Base-by-base conservation (phyloP, 2,888 invertebrate genomes). In the Campopleginae sp. region DNA sequence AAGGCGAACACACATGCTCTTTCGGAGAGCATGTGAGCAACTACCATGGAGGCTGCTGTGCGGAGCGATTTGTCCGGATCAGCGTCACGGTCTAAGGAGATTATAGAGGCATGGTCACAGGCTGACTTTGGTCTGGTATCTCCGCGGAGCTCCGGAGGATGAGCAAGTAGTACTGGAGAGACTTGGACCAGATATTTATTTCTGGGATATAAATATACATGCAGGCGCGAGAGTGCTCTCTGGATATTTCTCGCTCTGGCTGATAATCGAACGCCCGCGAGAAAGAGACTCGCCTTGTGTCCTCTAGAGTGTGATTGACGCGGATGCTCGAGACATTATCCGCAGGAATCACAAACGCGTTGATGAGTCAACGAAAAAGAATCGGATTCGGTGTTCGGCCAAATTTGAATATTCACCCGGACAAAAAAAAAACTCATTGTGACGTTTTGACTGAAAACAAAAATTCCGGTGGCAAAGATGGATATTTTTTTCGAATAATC, bases 11-110 rank as follows among this genome's bases (percentile, higher is more conserved):
- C 44, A 44, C 23, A 68, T 31, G 33, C 70, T 12, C 61, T 63
- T 80, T 72, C 27, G n/a, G 79, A 80, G 71, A 80, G 71, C 51
- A 38, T 3, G 7, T 5, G 0, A 80, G 63, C n/a, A 58, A 68
- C 54, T 68, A 54, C 66, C 17, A 38, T 54, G 10, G 54, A 31
- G 33, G 80, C 54, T 51, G 61, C 14, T 58, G 77, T 46, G 90
- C 90, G 91, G 91, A 87, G 91, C 94, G 94, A 95, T 95, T 95
- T 94, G 94, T 95, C 94, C 95, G 95, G 94, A 95, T 95, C 95
- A 95, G 94, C 94, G 95, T 95, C 95, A 95, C 92, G 93, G 92
- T 72, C 94, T 94, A 95, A 95, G 95, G 94, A 94, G 95, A 95
- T 95, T 95, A 95, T 94, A 93, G 82, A 51, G 79, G 31, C 63